phyloP scores from a whole-genome alignment of 2,888 invertebrate genomes.

The Drosophila prostipennis region DNA sequence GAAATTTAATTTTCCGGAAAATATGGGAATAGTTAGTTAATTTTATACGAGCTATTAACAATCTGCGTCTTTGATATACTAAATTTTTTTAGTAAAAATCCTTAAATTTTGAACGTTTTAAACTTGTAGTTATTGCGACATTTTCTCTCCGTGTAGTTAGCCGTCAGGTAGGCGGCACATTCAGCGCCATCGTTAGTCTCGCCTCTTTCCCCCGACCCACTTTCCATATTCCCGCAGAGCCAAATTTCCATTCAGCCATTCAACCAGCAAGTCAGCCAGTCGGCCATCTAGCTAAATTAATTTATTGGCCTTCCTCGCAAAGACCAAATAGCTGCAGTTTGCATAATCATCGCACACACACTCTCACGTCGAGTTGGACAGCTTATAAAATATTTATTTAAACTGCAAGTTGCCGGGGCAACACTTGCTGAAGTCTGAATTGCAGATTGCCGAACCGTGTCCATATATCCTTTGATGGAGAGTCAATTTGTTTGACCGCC shows the following conservation, averaged over 20 bases:
- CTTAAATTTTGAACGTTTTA: too few species aligned
- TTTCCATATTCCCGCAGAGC: slow-evolving; percentile 28
- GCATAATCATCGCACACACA: slow-evolving; percentile 65
- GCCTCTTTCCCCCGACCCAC: slow-evolving; percentile 34
- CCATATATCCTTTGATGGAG: slow-evolving; percentile 27
- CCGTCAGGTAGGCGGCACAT: slow-evolving; percentile 9
- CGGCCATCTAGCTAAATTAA: slow-evolving; percentile 66
- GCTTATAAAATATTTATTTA: slow-evolving; percentile 74
- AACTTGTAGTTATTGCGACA: too few species aligned
- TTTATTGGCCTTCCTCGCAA: slow-evolving; percentile 73
- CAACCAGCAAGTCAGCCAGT: slow-evolving; percentile 41
- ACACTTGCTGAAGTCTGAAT: slow-evolving; percentile 50
- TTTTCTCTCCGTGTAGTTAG: slow-evolving; percentile 7
- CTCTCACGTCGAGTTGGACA: slow-evolving; percentile 26
- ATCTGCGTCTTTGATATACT: too few species aligned
- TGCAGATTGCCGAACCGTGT: slow-evolving; percentile 13
- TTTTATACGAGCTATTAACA: too few species aligned
- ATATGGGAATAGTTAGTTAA: too few species aligned
- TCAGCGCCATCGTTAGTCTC: slow-evolving; percentile 30
- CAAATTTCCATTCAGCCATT: slow-evolving; percentile 46
- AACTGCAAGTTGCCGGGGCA: slow-evolving; percentile 68
- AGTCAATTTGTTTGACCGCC: slow-evolving; percentile 53
- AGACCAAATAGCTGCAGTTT: slow-evolving; percentile 75
- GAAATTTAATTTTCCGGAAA: too few species aligned
- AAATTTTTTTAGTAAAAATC: too few species aligned